Evolutionary conservation across 2,113 vertebrate species (phyloP).

Genomic region (Labeo rohita): DNA sequence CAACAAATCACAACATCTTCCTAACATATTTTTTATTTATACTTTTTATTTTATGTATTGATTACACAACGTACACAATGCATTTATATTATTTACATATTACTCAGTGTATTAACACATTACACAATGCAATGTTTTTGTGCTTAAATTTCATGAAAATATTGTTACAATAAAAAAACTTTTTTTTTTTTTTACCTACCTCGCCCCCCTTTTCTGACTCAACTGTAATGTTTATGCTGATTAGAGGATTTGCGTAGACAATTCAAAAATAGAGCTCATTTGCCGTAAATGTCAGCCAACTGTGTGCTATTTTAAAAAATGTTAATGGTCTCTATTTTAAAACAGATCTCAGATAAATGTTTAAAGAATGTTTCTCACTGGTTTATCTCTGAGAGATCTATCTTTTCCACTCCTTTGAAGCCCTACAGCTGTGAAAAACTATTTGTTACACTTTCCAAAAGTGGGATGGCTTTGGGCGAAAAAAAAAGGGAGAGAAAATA

Average conservation of each 20-base stretch:
- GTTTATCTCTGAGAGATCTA: conserved; percentile 38
- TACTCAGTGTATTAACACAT: not conserved
- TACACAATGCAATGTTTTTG: not conserved
- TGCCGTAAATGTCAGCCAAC: conserved; percentile 18
- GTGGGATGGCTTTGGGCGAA: not conserved
- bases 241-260: not conserved
- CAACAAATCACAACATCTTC: too few species aligned
- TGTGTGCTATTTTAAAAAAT: conserved; percentile 20
- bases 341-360: conserved; percentile 24
- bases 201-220: not conserved
- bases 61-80: too few species aligned
- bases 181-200: not conserved
- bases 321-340: conserved; percentile 3
- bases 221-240: not conserved
- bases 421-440: conserved; percentile 39
- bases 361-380: conserved; percentile 35
- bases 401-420: conserved; percentile 30
- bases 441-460: conserved; percentile 33
- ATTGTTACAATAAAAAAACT: not conserved
- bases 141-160: not conserved
- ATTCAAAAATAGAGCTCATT: conserved; percentile 14
- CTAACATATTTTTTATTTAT: too few species aligned
- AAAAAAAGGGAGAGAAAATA: conserved; percentile 20
- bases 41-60: too few species aligned
- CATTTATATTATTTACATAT: too few species aligned